Base-by-base conservation (phyloP, 2,113 vertebrate species). In the Accipiter virgatus region DNA sequence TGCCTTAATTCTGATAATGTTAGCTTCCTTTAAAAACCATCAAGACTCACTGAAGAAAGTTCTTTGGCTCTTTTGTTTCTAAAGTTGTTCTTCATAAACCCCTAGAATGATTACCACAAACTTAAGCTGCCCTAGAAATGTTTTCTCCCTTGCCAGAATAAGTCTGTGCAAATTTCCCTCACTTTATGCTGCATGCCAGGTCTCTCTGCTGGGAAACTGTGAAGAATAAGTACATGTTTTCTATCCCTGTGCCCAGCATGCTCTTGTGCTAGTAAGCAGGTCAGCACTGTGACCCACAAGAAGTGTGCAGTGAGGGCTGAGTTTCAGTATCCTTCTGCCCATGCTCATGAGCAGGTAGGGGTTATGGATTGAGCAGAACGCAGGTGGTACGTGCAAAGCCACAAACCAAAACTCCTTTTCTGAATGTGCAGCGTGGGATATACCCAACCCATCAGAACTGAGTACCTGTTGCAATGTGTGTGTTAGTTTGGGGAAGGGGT, bases 331-430 rank as follows among this genome's bases (percentile, higher is more conserved):
- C 52, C 40, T 61, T 67, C 26, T 83, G 19, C 42, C 31, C 36
- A 5, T 0, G 1, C 14, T 27, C 29, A 8, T 0, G 2, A 23
- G 38, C 29, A 16, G 20, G 9, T 72, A 16, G 15, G 22, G 61
- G 29, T 43, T 74, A 32, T 0, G 6, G 45, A 7, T 4, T 0
- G 25, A 70, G 50, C 20, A 83, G 25, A 25, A 13, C 7, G 10
- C 7, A 5, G 11, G 15, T 66, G 45, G 3, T 38, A 20, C 13
- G 13, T 32, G 23, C 50, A 62, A 53, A 72, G 21, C 32, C 6
- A 61, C 48, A 70, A 29, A 9, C 29, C 18, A 15, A 16, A 45
- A 21, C 23, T 43, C 12, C 7, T 66, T 7, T 40, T 13, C 0
- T 32, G 12, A 34, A 22, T 21, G 4, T 23, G 59, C 27, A 58